Percentiles rank a stretch among this genome's conserved stretches.
Evolutionary conservation across 2,888 invertebrate species (phyloP).

Genomic region (Ichneumon xanthorius): DNA sequence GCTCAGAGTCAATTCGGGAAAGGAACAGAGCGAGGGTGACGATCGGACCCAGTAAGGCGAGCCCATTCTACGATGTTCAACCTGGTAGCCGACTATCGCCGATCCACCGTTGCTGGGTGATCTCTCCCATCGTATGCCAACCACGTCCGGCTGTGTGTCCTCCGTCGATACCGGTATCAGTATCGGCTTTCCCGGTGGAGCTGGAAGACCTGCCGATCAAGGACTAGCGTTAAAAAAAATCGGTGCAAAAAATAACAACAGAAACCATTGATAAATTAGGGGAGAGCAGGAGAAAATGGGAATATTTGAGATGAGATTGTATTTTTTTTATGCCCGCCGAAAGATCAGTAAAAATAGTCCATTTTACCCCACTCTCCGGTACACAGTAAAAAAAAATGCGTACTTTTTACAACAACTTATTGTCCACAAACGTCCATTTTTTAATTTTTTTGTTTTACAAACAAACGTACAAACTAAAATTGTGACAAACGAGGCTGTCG

Average conservation of each 20-base stretch:
- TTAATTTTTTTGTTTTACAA: too few relatives aligned
- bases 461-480: too few relatives aligned
- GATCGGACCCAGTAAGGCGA: conserved; percentile 94
- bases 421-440: too few relatives aligned
- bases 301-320: background rate
- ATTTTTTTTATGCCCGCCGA: background rate
- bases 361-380: background rate
- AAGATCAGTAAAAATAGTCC: background rate
- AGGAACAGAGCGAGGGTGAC: conserved; percentile 89
- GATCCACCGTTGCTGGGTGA: conserved; percentile 95
- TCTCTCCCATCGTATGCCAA: conserved; percentile 93
- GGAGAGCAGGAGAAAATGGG: background rate
- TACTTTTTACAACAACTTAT: too few relatives aligned
- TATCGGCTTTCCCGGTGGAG: conserved; percentile 93
- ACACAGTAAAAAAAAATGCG: too few relatives aligned
- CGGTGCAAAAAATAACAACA: too few relatives aligned
- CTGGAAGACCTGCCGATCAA: conserved; percentile 89
- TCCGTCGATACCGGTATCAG: conserved; percentile 89
- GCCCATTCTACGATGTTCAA: conserved; percentile 92
- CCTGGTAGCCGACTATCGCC: conserved; percentile 93
- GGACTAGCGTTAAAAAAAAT: background rate
- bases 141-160: conserved; percentile 92
- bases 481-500: too few relatives aligned
- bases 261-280: too few relatives aligned
- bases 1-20: conserved; percentile 91